Conservation (phyloP, 2,888 invertebrate species). For the Cerastis leucographa region DNA sequence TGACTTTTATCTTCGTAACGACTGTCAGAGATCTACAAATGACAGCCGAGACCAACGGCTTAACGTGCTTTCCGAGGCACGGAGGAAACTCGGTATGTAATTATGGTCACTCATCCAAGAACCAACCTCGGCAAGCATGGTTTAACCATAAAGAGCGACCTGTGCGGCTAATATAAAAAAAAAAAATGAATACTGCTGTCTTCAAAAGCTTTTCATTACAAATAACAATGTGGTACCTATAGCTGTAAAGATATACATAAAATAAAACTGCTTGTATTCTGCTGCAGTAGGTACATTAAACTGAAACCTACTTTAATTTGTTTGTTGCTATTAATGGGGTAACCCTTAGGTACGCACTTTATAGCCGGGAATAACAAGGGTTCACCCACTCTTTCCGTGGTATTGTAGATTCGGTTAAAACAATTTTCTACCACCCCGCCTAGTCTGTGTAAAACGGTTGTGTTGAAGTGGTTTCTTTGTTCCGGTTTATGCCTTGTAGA, state of each 20-base stretch:
- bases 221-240: not conserved
- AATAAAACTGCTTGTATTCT: not conserved
- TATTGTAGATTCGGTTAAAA: not conserved
- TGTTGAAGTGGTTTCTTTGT: not conserved
- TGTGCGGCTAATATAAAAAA: no score
- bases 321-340: constrained; percentile 7
- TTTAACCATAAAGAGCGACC: no score
- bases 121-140: no score
- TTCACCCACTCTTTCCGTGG: not conserved
- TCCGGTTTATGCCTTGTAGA: not conserved
- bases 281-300: not conserved
- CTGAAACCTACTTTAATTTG: constrained; percentile 2
- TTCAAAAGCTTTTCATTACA: not conserved
- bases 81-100: no score
- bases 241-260: not conserved
- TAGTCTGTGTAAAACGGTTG: not conserved
- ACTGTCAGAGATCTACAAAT: no score
- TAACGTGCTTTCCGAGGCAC: no score
- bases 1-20: no score
- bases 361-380: not conserved
- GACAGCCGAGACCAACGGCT: no score
- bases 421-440: not conserved
- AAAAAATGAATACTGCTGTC: not conserved
- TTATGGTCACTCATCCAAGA: no score
- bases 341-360: not conserved